Conservation (phyloP, 1,140 invertebrate species). For the Drosophila baimaii region DNA sequence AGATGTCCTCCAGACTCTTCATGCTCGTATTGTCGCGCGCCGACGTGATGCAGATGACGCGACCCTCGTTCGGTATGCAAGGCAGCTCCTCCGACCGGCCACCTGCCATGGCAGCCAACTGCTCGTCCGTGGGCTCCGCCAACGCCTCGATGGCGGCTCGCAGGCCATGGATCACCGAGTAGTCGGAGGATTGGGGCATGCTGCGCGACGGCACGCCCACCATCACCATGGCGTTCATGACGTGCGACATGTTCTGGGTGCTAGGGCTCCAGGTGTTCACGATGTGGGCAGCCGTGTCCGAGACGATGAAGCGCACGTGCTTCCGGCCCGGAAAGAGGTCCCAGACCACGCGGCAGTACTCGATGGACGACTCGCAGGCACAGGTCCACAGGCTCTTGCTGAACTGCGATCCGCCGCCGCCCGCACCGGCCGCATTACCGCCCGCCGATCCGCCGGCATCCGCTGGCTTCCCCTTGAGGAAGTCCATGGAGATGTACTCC, state of each 20-base stretch:
- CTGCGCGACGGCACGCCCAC: constrained; percentile 88
- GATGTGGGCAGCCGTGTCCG: constrained; percentile 91
- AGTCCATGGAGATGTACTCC: constrained; percentile 94
- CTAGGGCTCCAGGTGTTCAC: constrained; percentile 92
- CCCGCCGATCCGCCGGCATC: constrained; percentile 6
- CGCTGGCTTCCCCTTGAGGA: constrained; percentile 88
- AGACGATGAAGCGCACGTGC: constrained; percentile 93
- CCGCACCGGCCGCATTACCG: background rate
- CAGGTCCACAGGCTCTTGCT: constrained; percentile 97
- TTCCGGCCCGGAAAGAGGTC: constrained; percentile 96
- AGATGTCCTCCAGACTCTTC: constrained; percentile 93
- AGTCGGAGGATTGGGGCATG: constrained; percentile 86
- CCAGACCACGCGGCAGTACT: constrained; percentile 98
- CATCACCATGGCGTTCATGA: constrained; percentile 90
- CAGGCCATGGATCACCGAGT: constrained; percentile 92
- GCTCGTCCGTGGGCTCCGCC: constrained; percentile 91
- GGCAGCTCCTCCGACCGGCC: constrained; percentile 48
- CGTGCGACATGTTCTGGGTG: constrained; percentile 93
- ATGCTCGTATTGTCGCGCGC: constrained; percentile 93
- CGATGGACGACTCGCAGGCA: constrained; percentile 95
- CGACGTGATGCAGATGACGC: constrained; percentile 95
- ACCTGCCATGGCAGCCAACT: constrained; percentile 81
- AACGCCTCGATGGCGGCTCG: constrained; percentile 94
- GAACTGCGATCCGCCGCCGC: constrained; percentile 48
- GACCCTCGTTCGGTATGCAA: constrained; percentile 86